These are phyloP conservation scores for Hyla sarda DNA, from an alignment of 2,113 vertebrate genomes.

Conservation along the genomic window DNA sequence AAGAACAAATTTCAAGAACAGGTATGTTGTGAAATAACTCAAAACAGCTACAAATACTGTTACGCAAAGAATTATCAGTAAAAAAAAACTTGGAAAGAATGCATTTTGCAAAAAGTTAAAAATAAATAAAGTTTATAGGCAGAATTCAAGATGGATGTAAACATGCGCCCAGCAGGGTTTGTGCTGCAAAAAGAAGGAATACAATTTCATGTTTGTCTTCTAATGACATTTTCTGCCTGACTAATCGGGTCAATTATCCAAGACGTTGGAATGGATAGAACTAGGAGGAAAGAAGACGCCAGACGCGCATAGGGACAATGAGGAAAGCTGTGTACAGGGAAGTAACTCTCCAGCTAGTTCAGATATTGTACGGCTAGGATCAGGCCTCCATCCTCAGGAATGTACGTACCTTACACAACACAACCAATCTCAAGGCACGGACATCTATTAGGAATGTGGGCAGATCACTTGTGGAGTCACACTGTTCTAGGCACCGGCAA, in stretches of 20 bases:
- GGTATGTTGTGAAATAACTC: neutral
- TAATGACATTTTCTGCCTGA: conserved; percentile 4
- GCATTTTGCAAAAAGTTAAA: too few species aligned
- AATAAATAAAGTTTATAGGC: neutral
- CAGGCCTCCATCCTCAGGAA: conserved; percentile 35
- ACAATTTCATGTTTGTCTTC: neutral
- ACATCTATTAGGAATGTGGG: neutral
- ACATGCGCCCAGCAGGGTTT: neutral
- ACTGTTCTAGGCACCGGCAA: neutral
- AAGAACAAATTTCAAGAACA: neutral
- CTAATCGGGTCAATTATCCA: conserved; percentile 13
- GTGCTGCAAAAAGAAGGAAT: neutral
- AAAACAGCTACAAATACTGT: too few species aligned
- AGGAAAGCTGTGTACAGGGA: neutral
- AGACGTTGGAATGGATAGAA: neutral
- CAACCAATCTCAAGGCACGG: neutral
- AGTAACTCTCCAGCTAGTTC: too few species aligned
- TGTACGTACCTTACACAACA: conserved; percentile 1
- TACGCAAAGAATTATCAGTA: too few species aligned
- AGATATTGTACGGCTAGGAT: too few species aligned
- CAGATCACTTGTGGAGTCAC: neutral
- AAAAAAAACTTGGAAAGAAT: too few species aligned
- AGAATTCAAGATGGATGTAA: neutral
- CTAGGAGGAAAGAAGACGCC: neutral
- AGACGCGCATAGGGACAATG: neutral